A percentile compares a stretch with the other conserved stretches of the same genome.
These are phyloP conservation scores for Nansenia antarctica DNA, from an alignment of 2,113 vertebrate species.

Conservation along the genomic window DNA sequence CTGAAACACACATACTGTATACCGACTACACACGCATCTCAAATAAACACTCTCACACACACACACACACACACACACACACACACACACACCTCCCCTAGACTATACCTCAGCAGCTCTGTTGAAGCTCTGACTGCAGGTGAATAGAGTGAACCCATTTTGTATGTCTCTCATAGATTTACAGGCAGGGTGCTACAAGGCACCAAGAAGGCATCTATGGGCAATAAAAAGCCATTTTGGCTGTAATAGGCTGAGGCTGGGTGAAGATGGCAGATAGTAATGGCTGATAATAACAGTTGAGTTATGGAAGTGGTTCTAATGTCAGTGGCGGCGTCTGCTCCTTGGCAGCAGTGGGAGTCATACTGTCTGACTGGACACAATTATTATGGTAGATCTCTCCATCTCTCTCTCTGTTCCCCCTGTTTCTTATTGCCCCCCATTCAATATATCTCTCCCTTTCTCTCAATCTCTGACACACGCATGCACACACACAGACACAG, in stretches of 20 bases:
- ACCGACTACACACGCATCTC: not conserved
- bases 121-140: not conserved
- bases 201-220: constrained; percentile 17
- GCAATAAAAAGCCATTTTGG: constrained; percentile 37
- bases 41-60: not conserved
- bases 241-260: constrained; percentile 40
- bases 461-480: constrained; percentile 4
- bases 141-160: constrained; percentile 37
- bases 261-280: constrained; percentile 49
- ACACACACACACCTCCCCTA: constrained; percentile 11
- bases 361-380: constrained; percentile 55
- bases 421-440: not conserved
- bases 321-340: constrained; percentile 47
- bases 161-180: constrained; percentile 35
- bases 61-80: constrained; percentile 9
- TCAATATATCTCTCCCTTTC: not conserved
- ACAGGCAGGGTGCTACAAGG: constrained; percentile 40
- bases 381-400: not conserved
- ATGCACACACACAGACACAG: not conserved
- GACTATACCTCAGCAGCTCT: not conserved
- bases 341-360: constrained; percentile 44
- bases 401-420: constrained; percentile 6
- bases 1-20: not conserved
- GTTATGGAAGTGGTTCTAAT: constrained; percentile 54
- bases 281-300: constrained; percentile 40